These are phyloP conservation scores for Apomyelois bistriatella DNA, from an alignment of 2,888 invertebrate species.

Conservation along the genomic window DNA sequence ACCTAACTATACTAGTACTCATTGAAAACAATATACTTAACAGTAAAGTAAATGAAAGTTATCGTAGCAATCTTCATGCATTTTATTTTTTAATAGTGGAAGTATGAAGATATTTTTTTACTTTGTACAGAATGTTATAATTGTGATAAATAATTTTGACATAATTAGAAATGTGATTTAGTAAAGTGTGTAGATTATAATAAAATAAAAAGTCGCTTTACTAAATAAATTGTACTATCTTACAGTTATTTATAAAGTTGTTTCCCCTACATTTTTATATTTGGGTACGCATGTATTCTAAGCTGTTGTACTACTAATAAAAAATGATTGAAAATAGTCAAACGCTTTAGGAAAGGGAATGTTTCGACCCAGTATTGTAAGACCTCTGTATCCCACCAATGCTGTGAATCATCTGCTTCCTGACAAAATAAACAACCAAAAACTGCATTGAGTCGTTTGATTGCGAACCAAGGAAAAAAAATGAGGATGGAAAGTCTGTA, in stretches of 20 bases:
- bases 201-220: constrained; percentile 64
- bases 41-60: constrained; percentile 28
- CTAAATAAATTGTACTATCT: constrained; percentile 62
- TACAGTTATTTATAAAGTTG: constrained; percentile 63
- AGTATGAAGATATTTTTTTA: constrained; percentile 76
- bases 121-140: constrained; percentile 76
- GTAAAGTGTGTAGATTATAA: constrained; percentile 72
- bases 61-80: constrained; percentile 52
- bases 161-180: constrained; percentile 78
- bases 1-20: constrained; percentile 23
- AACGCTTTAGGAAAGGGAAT: constrained; percentile 59
- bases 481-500: no score
- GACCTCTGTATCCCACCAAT: constrained; percentile 77
- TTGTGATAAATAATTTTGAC: constrained; percentile 77
- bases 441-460: constrained; percentile 49
- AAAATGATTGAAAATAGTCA: constrained; percentile 37
- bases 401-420: constrained; percentile 80
- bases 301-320: constrained; percentile 71
- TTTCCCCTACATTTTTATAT: constrained; percentile 72
- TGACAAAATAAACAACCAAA: constrained; percentile 77
- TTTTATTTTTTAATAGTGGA: constrained; percentile 67
- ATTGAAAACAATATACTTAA: constrained; percentile 35
- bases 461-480: no score
- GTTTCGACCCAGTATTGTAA: constrained; percentile 74
- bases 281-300: constrained; percentile 72